Base-by-base conservation (phyloP, 2,888 invertebrate genomes). In the Platycheirus rosarum region DNA sequence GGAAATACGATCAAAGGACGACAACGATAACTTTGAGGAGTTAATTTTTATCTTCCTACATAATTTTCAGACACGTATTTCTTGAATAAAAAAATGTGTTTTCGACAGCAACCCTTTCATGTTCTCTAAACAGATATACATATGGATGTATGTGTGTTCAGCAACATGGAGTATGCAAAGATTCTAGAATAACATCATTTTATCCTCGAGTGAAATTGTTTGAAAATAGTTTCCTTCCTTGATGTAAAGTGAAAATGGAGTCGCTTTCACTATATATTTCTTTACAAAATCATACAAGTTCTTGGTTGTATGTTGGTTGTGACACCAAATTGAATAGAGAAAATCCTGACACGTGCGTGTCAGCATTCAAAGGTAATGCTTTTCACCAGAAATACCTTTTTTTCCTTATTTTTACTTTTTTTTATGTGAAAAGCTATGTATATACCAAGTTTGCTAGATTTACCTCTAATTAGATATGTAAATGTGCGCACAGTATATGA, bases 191-290 rank as follows among this genome's bases (percentile, higher is more conserved):
- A 42, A 46, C 14, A 40, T 26, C 20, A 29, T 11, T 42, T 48
- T 66, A 49, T 60, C 44, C 62, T 62, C 40, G 44, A n/a, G 53
- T 44, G 53, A 40, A 76, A 69, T 76, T 69, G 62, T 55, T 69
- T 62, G 53, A 63, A 70, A 70, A 76, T 76, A 63, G 62, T 48
- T 70, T 70, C 63, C 76, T 65, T 77, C 70, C 63, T 32, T 49
- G 29, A 70, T 70, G 70, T 49, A 14, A 42, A 48, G 62, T 48
- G 32, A 37, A 55, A 13, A 9, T 37, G 14, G 26, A 51, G 48
- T 37, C 11, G 40, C 40, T 65, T 57, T 51, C 35, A 68, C 6
- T 16, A 16, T 16, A 49, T 1, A 7, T 14, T 49, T 42, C 49
- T 57, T 49, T 74, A 23, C 40, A 57, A 66, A 48, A 48, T 37